A percentile compares a stretch with the other conserved stretches of the same genome.
Evolutionary conservation across 2,113 vertebrate genomes (phyloP).

Genomic region (Climacteris rufus): DNA sequence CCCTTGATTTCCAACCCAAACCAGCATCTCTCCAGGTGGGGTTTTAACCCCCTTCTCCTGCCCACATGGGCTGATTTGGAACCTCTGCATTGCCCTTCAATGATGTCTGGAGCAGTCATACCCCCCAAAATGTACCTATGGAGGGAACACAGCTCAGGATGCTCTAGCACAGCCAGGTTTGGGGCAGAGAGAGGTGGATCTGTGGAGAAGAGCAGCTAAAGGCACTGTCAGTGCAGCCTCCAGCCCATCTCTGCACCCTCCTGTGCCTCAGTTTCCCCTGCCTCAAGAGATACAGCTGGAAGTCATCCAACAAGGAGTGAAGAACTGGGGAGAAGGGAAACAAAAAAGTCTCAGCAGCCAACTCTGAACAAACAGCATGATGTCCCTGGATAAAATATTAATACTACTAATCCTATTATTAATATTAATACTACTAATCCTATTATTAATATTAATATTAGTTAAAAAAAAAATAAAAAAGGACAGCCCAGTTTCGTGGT

Average conservation of each 20-base stretch:
- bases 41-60: not conserved
- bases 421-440: too few species aligned
- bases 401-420: not conserved
- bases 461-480: not conserved
- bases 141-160: rapidly evolving
- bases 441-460: not conserved
- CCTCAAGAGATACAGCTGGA: not conserved
- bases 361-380: not conserved
- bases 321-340: not conserved
- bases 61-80: not conserved
- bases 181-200: not conserved
- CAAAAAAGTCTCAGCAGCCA: not conserved
- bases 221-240: rapidly evolving
- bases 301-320: rapidly evolving
- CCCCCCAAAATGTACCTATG: rapidly evolving
- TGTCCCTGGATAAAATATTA: not conserved
- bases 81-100: rapidly evolving
- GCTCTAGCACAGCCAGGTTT: rapidly evolving
- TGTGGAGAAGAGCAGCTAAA: not conserved
- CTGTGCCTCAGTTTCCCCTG: not conserved
- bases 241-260: not conserved
- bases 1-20: not conserved
- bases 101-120: rapidly evolving
- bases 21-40: not conserved
- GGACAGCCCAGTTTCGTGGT: not conserved